Percentiles rank a stretch among this genome's conserved stretches.
Evolutionary conservation across 2,797 vertebrate species (phyloP).

Genomic region (Falco cherrug): DNA sequence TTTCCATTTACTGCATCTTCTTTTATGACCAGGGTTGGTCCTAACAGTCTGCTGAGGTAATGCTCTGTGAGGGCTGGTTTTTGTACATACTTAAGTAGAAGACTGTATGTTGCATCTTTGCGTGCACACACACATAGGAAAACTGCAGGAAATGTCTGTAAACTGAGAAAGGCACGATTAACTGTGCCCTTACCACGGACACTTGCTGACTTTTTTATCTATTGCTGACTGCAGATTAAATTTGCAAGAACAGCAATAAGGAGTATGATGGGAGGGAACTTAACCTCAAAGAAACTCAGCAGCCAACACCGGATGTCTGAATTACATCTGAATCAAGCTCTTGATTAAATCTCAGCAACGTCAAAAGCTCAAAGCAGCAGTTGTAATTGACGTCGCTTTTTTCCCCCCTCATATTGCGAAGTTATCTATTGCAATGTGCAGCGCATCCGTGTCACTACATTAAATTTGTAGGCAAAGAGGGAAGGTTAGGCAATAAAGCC

Average conservation of each 20-base stretch:
- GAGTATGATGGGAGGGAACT: background rate
- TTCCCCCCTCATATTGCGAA: background rate
- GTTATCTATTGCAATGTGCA: slow-evolving; percentile 11
- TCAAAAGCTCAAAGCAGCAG: slow-evolving; percentile 42
- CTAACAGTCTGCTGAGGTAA: background rate
- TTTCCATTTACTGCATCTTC: background rate
- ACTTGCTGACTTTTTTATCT: background rate
- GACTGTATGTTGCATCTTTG: background rate
- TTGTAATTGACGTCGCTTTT: slow-evolving; percentile 10
- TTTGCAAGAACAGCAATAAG: slow-evolving; percentile 24
- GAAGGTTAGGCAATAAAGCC: slow-evolving; percentile 6
- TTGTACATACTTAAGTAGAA: background rate
- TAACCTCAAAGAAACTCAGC: slow-evolving; percentile 11
- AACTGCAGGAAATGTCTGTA: background rate
- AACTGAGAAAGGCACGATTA: background rate
- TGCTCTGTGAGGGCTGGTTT: background rate
- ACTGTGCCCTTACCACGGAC: background rate
- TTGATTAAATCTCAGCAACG: slow-evolving; percentile 18
- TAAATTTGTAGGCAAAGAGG: background rate
- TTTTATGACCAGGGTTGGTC: background rate
- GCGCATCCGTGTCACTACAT: slow-evolving; percentile 8
- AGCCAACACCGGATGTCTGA: background rate
- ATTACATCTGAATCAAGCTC: slow-evolving; percentile 25
- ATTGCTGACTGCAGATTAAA: slow-evolving; percentile 3
- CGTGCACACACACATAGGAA: background rate